phyloP scores from a whole-genome alignment of 2,888 invertebrate genomes.

The Zele albiditarsus region DNA sequence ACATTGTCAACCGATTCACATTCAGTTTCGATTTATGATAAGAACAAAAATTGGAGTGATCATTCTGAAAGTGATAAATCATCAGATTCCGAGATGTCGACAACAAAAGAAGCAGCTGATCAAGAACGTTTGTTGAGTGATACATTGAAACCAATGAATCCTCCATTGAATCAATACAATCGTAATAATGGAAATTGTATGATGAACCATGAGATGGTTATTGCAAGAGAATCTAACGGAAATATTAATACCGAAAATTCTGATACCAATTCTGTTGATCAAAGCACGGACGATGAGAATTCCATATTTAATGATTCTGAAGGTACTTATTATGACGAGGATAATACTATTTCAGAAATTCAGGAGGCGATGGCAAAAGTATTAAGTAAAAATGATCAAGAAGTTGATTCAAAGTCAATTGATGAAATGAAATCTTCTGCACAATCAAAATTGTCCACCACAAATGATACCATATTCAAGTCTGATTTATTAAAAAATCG shows the following conservation, averaged over 20 bases:
- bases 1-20: slow-evolving; percentile 61
- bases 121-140: neutral
- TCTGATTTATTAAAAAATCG: slow-evolving; percentile 78
- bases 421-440: neutral
- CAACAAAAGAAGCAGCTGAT: slow-evolving; percentile 13
- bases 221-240: slow-evolving; percentile 4
- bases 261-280: slow-evolving; percentile 47
- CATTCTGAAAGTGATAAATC: slow-evolving; percentile 60
- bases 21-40: slow-evolving; percentile 49
- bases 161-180: neutral
- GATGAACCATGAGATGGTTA: neutral
- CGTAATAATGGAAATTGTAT: neutral
- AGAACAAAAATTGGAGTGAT: slow-evolving; percentile 65
- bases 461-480: slow-evolving; percentile 73
- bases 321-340: slow-evolving; percentile 49
- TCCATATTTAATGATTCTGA: slow-evolving; percentile 41
- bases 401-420: slow-evolving; percentile 13
- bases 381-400: slow-evolving; percentile 35
- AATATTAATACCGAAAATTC: neutral
- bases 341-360: slow-evolving; percentile 44
- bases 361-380: slow-evolving; percentile 30
- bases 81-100: slow-evolving; percentile 58
- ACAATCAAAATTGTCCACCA: neutral
- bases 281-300: slow-evolving; percentile 52
- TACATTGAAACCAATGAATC: neutral